phyloP scores from a whole-genome alignment of 2,888 invertebrate species.

The Cenopis cana region DNA sequence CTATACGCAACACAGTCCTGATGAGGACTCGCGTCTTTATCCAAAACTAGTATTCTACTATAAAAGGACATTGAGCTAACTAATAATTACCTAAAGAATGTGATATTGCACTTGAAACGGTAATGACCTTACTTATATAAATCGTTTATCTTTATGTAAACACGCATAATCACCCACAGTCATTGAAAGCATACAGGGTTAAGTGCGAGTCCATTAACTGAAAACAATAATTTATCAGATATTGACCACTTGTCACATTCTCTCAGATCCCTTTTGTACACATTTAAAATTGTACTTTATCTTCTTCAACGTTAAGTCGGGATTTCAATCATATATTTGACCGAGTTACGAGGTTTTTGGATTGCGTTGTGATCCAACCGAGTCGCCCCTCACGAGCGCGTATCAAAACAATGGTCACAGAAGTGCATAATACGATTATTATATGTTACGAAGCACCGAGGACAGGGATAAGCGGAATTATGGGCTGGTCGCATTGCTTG shows the following conservation, averaged over 20 bases:
- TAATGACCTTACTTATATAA: conserved; percentile 1
- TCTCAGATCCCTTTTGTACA: background rate
- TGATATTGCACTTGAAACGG: background rate
- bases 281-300: background rate
- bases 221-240: conserved; percentile 61
- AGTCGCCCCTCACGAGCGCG: conserved; percentile 54
- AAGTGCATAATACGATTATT: conserved; percentile 45
- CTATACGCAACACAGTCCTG: no score
- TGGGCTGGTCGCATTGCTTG: background rate
- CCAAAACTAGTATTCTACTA: background rate
- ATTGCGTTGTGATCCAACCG: background rate
- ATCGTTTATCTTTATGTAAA: conserved; percentile 19
- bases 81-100: background rate
- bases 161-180: conserved; percentile 15
- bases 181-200: conserved; percentile 28
- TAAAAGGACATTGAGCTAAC: background rate
- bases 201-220: conserved; percentile 49
- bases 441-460: conserved; percentile 29
- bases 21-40: no score
- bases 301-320: background rate
- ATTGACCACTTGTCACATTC: conserved; percentile 45
- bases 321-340: no score
- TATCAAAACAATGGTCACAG: conserved; percentile 55
- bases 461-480: conserved; percentile 45
- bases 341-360: background rate